Percentiles rank a stretch among this genome's conserved stretches.
Conservation (phyloP, 2,888 invertebrate species). For the Drosophila mimica region DNA sequence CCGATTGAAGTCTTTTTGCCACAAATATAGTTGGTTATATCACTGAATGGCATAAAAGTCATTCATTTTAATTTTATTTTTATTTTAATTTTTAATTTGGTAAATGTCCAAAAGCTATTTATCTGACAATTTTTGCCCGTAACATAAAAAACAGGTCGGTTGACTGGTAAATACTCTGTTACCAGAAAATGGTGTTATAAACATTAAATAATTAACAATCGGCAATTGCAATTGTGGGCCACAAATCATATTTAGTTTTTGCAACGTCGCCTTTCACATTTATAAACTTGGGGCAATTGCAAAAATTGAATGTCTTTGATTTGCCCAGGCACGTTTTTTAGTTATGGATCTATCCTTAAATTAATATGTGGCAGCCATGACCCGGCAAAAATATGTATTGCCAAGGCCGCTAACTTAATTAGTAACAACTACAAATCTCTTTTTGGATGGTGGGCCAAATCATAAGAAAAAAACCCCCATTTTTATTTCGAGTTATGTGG, state of each 20-base stretch:
- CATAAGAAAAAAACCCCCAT: neutral
- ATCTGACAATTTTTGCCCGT: neutral
- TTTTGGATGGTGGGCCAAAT: neutral
- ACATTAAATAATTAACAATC: conserved; percentile 2
- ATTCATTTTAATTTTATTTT: neutral
- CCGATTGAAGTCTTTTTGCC: neutral
- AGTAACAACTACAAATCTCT: conserved; percentile 1
- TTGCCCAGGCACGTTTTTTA: conserved; percentile 28
- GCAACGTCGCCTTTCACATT: conserved; percentile 42
- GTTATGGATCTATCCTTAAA: conserved; percentile 35
- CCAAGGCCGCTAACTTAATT: conserved; percentile 24
- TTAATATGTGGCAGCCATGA: conserved; percentile 36
- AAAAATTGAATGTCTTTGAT: conserved; percentile 10
- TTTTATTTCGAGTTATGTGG: conserved; percentile 5
- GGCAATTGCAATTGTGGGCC: conserved; percentile 17
- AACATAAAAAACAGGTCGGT: neutral
- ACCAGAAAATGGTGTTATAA: neutral
- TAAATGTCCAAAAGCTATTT: neutral
- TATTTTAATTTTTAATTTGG: neutral
- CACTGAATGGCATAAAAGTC: neutral
- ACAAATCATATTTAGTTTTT: conserved; percentile 1
- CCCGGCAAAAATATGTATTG: conserved; percentile 25
- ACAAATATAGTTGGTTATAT: neutral
- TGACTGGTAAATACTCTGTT: neutral
- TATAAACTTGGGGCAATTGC: conserved; percentile 17